Evolutionary conservation across 2,888 invertebrate species (phyloP).

Genomic region (Metalampra italica): DNA sequence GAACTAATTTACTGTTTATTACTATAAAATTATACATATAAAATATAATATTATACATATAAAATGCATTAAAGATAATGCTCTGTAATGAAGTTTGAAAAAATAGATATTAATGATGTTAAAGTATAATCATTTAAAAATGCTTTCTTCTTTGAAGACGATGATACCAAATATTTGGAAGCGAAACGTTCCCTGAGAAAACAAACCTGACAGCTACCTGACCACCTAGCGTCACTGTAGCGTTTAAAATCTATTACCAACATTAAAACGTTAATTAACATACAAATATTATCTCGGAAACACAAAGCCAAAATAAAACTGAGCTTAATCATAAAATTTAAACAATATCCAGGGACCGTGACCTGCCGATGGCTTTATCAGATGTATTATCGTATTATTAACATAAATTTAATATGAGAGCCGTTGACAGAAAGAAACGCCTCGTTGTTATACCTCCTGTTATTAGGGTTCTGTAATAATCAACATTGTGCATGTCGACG

Average conservation of each 20-base stretch:
- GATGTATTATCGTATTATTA: constrained; percentile 31
- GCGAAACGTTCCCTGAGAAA: background rate
- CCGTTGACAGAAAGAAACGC: constrained; percentile 32
- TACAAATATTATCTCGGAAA: constrained; percentile 16
- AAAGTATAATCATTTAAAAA: too few relatives aligned
- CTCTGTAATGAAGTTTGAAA: too few relatives aligned
- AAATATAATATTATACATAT: too few relatives aligned
- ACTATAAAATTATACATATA: too few relatives aligned
- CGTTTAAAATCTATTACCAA: constrained; percentile 9
- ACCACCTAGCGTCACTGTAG: constrained; percentile 1
- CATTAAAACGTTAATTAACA: constrained; percentile 13
- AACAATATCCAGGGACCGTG: constrained; percentile 19
- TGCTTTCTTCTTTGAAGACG: too few relatives aligned
- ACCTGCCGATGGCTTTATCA: constrained; percentile 24
- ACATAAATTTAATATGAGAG: constrained; percentile 32
- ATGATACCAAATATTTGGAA: background rate
- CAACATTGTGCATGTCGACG: background rate
- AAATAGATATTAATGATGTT: too few relatives aligned
- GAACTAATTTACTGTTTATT: too few relatives aligned
- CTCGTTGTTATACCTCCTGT: constrained; percentile 15
- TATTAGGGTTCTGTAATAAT: constrained; percentile 16
- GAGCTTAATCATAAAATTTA: constrained; percentile 19
- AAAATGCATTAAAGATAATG: too few relatives aligned
- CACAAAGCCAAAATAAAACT: constrained; percentile 16
- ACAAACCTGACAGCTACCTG: background rate